Evolutionary conservation across 2,113 vertebrate genomes (phyloP), one percentile per base, ranked within the genome.

Genomic region (Albula goreensis): DNA sequence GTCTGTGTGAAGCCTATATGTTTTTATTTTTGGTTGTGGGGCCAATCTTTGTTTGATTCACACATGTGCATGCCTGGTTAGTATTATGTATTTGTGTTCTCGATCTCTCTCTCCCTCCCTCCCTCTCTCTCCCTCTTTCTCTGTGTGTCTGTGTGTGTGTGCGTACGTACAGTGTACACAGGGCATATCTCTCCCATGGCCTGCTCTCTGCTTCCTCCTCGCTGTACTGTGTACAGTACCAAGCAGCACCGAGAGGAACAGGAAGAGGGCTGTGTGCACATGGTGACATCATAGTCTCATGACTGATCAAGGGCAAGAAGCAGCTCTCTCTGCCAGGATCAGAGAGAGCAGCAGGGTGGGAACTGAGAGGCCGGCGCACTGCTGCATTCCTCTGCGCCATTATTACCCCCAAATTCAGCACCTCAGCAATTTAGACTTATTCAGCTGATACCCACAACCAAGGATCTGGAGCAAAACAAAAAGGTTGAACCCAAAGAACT

Each of bases 231-330:
- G 9, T 83, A 57, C 81, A 31, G 52, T 41, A 83, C 5, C 0
- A 17, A 0, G 15, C 31, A n/a, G 31, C 70, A 51, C 85, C 50
- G 52, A 10, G 81, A 8, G 89, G 48, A 89, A 88, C 92, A 87
- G 90, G 91, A 93, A 92, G 92, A 70, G 92, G 92, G 93, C 87
- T 8, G 56, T 25, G 81, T 78, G 4, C 88, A 83, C 94, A 91
- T 83, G 22, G 93, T 95, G 95, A 95, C 91, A 63, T 86, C 63
- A 51, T 91, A 31, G 92, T 93, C 94, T 94, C 90, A 90, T 96
- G 96, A 95, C 93, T 91, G 84, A 89, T 92, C 93, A 87, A 92
- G 86, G 93, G 88, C 93, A 85, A 4, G 88, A 93, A 92, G 93
- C 90, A 91, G 91, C 93, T 91, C 88, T 89, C 74, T 89, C 88